A percentile compares a stretch with the other conserved stretches of the same genome.
Evolutionary conservation across 64 coral and sea anemone genomes (phyloP).

Genomic region (Anthopleura sola): DNA sequence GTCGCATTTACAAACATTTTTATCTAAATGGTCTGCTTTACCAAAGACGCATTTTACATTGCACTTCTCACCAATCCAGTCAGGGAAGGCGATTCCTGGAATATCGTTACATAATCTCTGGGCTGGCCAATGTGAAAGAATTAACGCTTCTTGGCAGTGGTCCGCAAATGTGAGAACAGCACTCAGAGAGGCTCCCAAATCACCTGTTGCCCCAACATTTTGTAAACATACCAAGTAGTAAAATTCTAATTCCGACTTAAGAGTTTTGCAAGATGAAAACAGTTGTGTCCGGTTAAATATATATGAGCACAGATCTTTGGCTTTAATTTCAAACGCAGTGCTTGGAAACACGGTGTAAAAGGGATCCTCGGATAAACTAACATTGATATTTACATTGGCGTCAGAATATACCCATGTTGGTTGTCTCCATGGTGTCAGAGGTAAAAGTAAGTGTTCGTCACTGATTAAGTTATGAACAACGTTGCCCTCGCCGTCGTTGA

Average conservation of each 20-base stretch:
- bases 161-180: slow-evolving; percentile 74
- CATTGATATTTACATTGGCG: slow-evolving; percentile 58
- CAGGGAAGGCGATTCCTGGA: slow-evolving; percentile 47
- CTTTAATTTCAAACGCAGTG: slow-evolving; percentile 26
- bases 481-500: slow-evolving; percentile 81
- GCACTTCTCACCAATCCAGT: slow-evolving; percentile 81
- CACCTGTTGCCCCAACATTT: slow-evolving; percentile 53
- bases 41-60: slow-evolving; percentile 78
- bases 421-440: slow-evolving; percentile 69
- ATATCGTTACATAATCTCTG: slow-evolving; percentile 73
- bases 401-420: slow-evolving; percentile 81
- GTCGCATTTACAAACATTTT: slow-evolving; percentile 58
- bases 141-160: slow-evolving; percentile 64
- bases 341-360: slow-evolving; percentile 49
- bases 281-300: slow-evolving; percentile 67
- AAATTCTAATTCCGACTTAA: slow-evolving; percentile 69
- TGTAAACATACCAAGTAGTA: slow-evolving; percentile 74
- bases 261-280: slow-evolving; percentile 37
- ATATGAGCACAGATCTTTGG: slow-evolving; percentile 45
- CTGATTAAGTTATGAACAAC: slow-evolving; percentile 52
- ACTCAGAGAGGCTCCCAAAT: slow-evolving; percentile 45
- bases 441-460: slow-evolving; percentile 74
- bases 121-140: slow-evolving; percentile 63
- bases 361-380: slow-evolving; percentile 50
- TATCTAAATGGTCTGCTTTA: slow-evolving; percentile 48